phyloP scores from a whole-genome alignment of 2,888 invertebrate species.

The Ormyrus nitidulus region DNA sequence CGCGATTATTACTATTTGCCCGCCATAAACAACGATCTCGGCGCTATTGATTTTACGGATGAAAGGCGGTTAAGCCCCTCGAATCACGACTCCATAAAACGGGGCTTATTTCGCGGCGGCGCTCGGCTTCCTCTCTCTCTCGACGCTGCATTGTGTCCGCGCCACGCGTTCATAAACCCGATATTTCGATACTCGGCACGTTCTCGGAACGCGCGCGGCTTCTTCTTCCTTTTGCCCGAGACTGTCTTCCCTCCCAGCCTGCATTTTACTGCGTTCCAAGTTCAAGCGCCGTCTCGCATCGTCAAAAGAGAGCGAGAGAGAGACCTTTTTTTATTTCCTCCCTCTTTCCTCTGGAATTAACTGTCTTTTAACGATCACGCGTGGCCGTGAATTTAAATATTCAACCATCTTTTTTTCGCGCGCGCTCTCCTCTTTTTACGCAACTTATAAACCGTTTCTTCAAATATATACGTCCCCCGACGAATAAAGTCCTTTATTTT shows the following conservation, averaged over 20 bases:
- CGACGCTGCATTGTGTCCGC: constrained; percentile 12
- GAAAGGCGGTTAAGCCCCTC: constrained; percentile 46
- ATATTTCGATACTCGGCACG: constrained; percentile 59
- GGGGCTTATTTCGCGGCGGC: constrained; percentile 26
- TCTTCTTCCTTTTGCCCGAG: neutral
- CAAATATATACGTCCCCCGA: too few species aligned
- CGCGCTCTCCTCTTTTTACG: neutral
- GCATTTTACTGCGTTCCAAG: constrained; percentile 20
- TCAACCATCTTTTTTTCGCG: neutral
- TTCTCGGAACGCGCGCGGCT: constrained; percentile 36
- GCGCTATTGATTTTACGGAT: constrained; percentile 46
- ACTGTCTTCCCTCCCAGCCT: neutral
- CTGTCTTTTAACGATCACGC: too few species aligned
- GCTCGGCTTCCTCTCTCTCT: neutral
- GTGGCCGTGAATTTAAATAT: too few species aligned
- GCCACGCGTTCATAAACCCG: constrained; percentile 47
- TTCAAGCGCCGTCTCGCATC: neutral
- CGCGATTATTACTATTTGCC: constrained; percentile 35
- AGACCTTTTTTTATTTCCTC: too few species aligned
- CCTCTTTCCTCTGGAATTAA: too few species aligned
- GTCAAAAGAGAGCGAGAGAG: neutral
- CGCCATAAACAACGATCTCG: constrained; percentile 36
- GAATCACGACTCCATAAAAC: constrained; percentile 51
- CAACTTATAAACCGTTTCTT: too few species aligned
- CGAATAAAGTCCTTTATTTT: too few species aligned